Conservation (phyloP, 2,888 invertebrate genomes). For the Tetheella fluctuosa region DNA sequence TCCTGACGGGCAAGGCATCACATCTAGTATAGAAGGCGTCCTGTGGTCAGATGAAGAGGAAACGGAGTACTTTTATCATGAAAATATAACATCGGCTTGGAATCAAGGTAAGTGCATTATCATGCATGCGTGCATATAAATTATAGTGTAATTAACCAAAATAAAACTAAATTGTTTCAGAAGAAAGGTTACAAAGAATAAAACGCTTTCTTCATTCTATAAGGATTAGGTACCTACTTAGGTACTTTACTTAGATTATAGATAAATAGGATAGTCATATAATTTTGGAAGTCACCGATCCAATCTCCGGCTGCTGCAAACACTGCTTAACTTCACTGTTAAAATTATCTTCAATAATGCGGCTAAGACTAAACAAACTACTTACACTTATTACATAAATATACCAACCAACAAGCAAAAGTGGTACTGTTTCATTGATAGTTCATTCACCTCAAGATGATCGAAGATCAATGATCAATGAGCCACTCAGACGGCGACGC, state of each 20-base stretch:
- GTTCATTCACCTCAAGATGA: background rate
- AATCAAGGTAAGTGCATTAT: conserved; percentile 71
- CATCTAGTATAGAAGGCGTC: conserved; percentile 81
- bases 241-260: too few relatives aligned
- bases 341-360: background rate
- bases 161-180: too few relatives aligned
- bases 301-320: too few relatives aligned
- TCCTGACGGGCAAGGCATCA: conserved; percentile 64
- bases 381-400: conserved; percentile 9
- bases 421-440: conserved; percentile 3
- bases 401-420: background rate
- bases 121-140: too few relatives aligned
- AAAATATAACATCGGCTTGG: conserved; percentile 78
- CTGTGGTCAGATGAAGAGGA: conserved; percentile 83
- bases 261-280: too few relatives aligned
- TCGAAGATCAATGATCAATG: conserved; percentile 12
- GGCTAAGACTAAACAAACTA: background rate
- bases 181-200: too few relatives aligned
- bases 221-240: too few relatives aligned
- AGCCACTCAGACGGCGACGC: conserved; percentile 16
- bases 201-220: too few relatives aligned
- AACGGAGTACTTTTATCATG: conserved; percentile 80
- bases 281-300: too few relatives aligned
- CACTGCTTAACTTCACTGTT: background rate
- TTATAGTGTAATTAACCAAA: too few relatives aligned